Conservation (phyloP, 2,888 invertebrate species). For the Cyrtodaria siliqua region DNA sequence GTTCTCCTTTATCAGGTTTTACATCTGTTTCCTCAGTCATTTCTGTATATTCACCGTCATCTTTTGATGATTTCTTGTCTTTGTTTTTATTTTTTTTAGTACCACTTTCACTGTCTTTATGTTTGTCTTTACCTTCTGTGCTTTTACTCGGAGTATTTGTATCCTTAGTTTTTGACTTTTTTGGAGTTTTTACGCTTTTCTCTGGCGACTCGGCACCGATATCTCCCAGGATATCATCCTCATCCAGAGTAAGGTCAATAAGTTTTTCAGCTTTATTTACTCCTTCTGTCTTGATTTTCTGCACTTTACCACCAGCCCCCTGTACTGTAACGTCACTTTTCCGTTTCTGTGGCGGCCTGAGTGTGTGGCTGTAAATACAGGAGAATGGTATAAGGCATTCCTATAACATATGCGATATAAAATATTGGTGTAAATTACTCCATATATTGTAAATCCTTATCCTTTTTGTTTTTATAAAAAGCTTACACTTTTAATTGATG, state of each 20-base stretch:
- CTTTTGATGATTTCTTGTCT: not conserved
- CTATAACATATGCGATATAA: too few relatives aligned
- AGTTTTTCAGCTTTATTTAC: slow-evolving; percentile 31
- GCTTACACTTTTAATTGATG: too few relatives aligned
- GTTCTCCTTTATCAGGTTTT: slow-evolving; percentile 15
- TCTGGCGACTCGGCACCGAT: slow-evolving; percentile 1
- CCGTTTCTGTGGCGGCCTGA: slow-evolving; percentile 33
- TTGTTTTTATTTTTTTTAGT: not conserved
- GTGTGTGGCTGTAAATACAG: slow-evolving; percentile 3
- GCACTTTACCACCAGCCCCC: slow-evolving; percentile 48
- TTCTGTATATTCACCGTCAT: slow-evolving; percentile 13
- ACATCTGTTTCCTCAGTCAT: slow-evolving; percentile 9
- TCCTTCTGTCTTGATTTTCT: slow-evolving; percentile 74
- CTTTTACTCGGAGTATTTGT: too few relatives aligned
- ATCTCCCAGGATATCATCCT: slow-evolving; percentile 22
- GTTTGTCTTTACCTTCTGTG: too few relatives aligned
- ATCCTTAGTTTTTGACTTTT: too few relatives aligned
- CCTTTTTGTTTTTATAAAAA: too few relatives aligned
- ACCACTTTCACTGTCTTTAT: too few relatives aligned
- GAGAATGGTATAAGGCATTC: not conserved
- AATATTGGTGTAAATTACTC: too few relatives aligned
- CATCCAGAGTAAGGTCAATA: slow-evolving; percentile 66
- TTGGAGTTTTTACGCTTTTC: not conserved
- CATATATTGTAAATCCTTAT: too few relatives aligned
- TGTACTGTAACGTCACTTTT: slow-evolving; percentile 10